Base-by-base conservation (phyloP, 2,888 invertebrate genomes). In the Archaeoteleia sp. region DNA sequence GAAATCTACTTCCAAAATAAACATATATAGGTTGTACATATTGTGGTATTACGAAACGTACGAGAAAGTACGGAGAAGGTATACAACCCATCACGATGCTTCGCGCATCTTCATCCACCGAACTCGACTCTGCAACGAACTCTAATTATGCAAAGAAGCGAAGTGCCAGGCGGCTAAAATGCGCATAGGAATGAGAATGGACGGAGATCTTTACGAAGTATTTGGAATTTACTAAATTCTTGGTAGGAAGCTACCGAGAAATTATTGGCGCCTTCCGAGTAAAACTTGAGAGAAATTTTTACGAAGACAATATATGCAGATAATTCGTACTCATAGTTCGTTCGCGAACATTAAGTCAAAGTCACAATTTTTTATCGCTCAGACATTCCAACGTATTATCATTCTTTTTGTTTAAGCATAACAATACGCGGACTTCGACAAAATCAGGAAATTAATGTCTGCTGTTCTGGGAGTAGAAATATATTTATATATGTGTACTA, bases 81-180 rank as follows among this genome's bases (percentile, higher is more conserved):
- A 60, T 40, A 32, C 39, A 53, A 8, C 43, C 10, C 25, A 15
- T 8, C 12, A 7, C 48, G 5, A 39, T 34, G 45, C 55, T 54
- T 61, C 40, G 43, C 48, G 49, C 65, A 49, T 65, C 67, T 67
- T 61, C 62, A 60, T 66, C 55, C 45, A 51, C 61, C 32, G 53
- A 66, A 62, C 55, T 63, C 45, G 42, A 68, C 61, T 63, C 69
- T 39, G 65, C 57, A 60, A 55, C 70, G 67, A 73, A 73, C 72
- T 74, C 71, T 73, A 74, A 74, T 74, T 74, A 74, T 73, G 74
- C 71, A 73, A 74, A 74, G 74, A 71, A 73, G 66, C 61, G 58
- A 46, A 65, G 57, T 63, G 48, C 67, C 67, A 61, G 55, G 43
- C 51, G 51, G 61, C 65, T 61, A 69, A 69, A 69, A 66, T 69